Conservation (phyloP, 1,140 invertebrate species). For the Trypoxylus dichotomus region DNA sequence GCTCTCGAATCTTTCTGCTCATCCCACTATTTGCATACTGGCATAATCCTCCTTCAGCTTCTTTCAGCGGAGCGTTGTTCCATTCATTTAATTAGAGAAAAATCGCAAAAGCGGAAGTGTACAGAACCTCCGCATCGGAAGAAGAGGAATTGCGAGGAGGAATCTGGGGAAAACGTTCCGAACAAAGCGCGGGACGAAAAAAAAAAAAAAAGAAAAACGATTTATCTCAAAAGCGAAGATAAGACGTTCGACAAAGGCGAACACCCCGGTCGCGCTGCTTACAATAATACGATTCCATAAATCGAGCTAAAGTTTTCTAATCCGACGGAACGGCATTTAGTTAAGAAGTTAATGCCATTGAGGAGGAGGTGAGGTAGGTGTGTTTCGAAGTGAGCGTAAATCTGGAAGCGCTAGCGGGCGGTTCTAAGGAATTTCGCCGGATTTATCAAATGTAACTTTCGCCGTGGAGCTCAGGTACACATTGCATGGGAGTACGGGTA, state of each 20-base stretch:
- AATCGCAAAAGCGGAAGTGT: neutral
- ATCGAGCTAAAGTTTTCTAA: slow-evolving; percentile 16
- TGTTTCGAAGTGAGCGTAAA: neutral
- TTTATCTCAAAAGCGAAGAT: slow-evolving; percentile 12
- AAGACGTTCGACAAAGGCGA: neutral
- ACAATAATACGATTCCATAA: slow-evolving; percentile 23
- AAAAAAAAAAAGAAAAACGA: slow-evolving; percentile 11
- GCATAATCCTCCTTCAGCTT: neutral
- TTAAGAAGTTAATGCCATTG: slow-evolving; percentile 16
- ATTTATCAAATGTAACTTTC: neutral
- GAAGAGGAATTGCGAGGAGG: neutral
- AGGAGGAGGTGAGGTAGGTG: neutral
- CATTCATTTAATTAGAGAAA: neutral
- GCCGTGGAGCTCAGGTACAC: neutral
- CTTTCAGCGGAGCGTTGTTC: neutral
- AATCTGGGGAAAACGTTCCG: neutral
- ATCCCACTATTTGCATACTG: neutral
- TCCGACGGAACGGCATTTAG: slow-evolving; percentile 17
- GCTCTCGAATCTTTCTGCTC: neutral
- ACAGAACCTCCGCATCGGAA: neutral
- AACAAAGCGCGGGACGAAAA: neutral
- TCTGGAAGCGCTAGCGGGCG: neutral
- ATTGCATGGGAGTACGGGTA: neutral
- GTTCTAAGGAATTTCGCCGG: neutral
- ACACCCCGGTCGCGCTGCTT: neutral